Evolutionary conservation across 2,888 invertebrate species (phyloP).

Genomic region (Drosophila tanythrix): DNA sequence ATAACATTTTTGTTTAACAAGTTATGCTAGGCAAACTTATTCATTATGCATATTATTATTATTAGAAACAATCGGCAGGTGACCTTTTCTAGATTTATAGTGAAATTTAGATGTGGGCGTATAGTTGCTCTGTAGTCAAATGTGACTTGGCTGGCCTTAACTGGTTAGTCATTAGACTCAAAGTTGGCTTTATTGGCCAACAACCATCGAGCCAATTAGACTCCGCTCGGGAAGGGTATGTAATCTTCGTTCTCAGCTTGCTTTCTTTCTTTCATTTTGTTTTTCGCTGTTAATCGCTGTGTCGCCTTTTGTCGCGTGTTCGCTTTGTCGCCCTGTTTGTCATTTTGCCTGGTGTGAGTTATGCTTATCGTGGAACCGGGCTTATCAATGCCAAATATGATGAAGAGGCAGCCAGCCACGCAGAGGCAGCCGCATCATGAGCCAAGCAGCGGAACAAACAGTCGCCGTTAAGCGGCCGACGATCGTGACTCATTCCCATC

Average conservation of each 20-base stretch:
- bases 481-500: conserved; percentile 28
- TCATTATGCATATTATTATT: not conserved
- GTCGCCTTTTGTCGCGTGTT: not conserved
- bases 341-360: not conserved
- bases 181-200: conserved; percentile 2
- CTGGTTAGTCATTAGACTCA: not conserved
- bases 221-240: not conserved
- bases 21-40: not conserved
- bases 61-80: too few relatives aligned
- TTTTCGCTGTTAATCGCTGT: not conserved
- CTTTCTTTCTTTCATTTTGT: not conserved
- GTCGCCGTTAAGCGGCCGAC: conserved; percentile 2
- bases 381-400: conserved; percentile 16
- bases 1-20: not conserved
- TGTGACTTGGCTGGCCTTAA: not conserved
- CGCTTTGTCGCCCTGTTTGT: conserved; percentile 1
- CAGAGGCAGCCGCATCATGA: not conserved
- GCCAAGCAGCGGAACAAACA: conserved; percentile 3
- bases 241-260: not conserved
- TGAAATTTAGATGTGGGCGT: not conserved
- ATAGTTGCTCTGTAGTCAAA: not conserved
- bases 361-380: conserved; percentile 2
- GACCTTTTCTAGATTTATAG: not conserved
- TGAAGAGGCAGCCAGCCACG: not conserved
- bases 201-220: not conserved